Base-by-base conservation (phyloP, 2,113 vertebrate genomes). In the Copsychus sechellarum region DNA sequence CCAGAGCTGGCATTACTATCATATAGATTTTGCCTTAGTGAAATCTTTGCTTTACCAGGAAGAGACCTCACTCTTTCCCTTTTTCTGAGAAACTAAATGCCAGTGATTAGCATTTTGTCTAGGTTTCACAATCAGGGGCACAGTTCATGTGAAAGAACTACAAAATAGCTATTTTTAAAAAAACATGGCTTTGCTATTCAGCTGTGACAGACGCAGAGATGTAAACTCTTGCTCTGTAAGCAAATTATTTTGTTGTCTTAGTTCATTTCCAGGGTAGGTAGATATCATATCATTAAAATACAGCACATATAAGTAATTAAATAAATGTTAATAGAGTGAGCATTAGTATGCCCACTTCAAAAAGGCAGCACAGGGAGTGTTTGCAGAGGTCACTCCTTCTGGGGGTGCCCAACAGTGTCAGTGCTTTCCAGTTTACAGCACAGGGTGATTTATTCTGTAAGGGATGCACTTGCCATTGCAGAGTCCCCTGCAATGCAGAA, bases 291-390 rank as follows among this genome's bases (percentile, higher is more conserved):
- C 38, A 61, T 82, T 57, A 94, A 83, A 34, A 76, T 26, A 38
- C 1, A 54, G 62, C 83, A 87, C 6, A 31, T 81, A 93, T 58
- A 89, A 92, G 36, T 69, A 86, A 84, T 91, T 91, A 81, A 91
- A 82, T 87, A 62, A 74, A 38, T 83, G 81, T 81, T 92, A 84
- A 87, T 16, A 70, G 38, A 76, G 86, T 33, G 85, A 91, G 57
- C 21, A 80, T 67, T 53, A 83, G 61, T 64, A 36, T 1, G 9
- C n/a, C 87, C 85, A 25, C 66, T 81, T 65, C 76, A 61, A 31
- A 45, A 43, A 61, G 82, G 70, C 57, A 81, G 77, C 69, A 6
- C 31, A 73, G 25, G 72, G n/a, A 24, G 34, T 2, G 17, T 42
- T 71, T 36, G 76, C 60, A 74, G 65, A 93, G 74, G 86, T 71